Evolutionary conservation across 2,797 vertebrate species (phyloP).

Genomic region (Myripristis jacobus): DNA sequence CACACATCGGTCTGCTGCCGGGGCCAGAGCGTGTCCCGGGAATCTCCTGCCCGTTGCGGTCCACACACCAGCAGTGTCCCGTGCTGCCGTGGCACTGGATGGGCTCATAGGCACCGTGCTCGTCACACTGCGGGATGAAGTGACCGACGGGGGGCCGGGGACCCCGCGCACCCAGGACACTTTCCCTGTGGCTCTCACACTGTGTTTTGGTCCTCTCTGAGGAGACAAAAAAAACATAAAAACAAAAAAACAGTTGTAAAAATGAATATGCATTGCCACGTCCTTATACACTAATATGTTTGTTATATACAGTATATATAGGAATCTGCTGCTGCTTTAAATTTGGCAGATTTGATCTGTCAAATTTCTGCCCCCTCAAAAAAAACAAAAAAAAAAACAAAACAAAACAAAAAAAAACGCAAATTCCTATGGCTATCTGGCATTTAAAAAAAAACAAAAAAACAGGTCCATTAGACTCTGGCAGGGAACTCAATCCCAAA

Average conservation of each 20-base stretch:
- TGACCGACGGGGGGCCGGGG: constrained; percentile 77
- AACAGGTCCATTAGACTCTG: constrained; percentile 44
- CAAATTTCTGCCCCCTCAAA: too few relatives aligned
- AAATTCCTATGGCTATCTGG: constrained; percentile 47
- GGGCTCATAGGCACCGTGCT: constrained; percentile 86
- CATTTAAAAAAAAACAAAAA: constrained; percentile 48
- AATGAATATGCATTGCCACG: neutral
- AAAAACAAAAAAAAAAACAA: too few relatives aligned
- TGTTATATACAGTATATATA: too few relatives aligned
- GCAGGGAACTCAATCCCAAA: constrained; percentile 43
- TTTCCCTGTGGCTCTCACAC: constrained; percentile 88
- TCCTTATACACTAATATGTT: neutral
- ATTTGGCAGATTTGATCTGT: too few relatives aligned
- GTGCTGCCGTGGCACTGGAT: constrained; percentile 89
- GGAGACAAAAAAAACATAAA: too few relatives aligned
- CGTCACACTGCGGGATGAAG: constrained; percentile 89
- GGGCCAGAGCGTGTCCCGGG: constrained; percentile 85
- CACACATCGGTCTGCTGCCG: constrained; percentile 89
- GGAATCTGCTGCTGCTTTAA: constrained; percentile 21
- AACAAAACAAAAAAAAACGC: too few relatives aligned
- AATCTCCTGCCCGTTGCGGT: constrained; percentile 88
- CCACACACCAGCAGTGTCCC: constrained; percentile 95
- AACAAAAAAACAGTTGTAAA: neutral
- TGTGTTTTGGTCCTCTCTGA: constrained; percentile 86
- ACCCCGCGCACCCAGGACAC: constrained; percentile 73